These are phyloP conservation scores for Indicator maculatus DNA, from an alignment of 2,113 vertebrate genomes.

Conservation along the genomic window DNA sequence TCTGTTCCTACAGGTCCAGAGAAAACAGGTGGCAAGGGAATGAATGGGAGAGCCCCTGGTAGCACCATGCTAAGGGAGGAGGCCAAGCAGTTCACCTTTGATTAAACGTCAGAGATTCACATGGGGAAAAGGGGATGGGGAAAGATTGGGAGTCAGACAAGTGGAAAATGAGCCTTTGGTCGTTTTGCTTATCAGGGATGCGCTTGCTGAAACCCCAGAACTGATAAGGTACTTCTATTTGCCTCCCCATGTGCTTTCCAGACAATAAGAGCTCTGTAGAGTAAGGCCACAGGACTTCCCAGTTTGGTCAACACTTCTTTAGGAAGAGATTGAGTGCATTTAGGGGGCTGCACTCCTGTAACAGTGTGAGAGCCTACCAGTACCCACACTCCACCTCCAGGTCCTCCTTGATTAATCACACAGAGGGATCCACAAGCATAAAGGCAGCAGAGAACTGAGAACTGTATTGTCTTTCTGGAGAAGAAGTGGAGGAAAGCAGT, in stretches of 20 bases:
- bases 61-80: background rate
- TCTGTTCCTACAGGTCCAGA: conserved; percentile 11
- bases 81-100: background rate
- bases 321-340: background rate
- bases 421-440: background rate
- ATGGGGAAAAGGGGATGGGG: background rate
- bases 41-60: background rate
- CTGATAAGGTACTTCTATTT: background rate
- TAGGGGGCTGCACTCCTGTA: background rate
- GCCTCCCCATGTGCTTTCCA: fast-evolving
- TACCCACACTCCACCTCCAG: background rate
- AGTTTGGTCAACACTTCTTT: background rate
- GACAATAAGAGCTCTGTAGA: background rate
- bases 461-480: background rate
- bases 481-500: background rate
- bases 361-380: background rate
- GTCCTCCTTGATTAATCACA: background rate
- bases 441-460: background rate
- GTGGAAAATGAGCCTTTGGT: background rate
- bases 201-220: background rate
- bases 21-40: conserved; percentile 3
- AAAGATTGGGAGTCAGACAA: background rate
- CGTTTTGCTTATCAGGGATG: background rate
- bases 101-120: background rate
- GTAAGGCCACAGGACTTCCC: background rate